Evolutionary conservation across 2,797 vertebrate genomes (phyloP).

Genomic region (Oryzias dopingdopingensis): DNA sequence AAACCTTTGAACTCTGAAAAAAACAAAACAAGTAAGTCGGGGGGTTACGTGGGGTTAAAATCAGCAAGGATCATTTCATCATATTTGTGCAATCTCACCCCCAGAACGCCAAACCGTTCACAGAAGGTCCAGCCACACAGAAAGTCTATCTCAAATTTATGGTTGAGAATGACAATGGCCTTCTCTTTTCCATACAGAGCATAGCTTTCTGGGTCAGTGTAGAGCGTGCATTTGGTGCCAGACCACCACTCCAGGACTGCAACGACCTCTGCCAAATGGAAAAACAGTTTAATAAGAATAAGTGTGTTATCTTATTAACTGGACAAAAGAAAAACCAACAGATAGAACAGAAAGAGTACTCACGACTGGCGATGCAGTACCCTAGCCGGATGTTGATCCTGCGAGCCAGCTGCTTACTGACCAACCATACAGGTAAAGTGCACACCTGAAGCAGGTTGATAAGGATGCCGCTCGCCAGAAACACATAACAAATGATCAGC

Average conservation of each 20-base stretch:
- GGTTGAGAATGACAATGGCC: slow-evolving; percentile 93
- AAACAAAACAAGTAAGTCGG: too few species aligned
- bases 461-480: slow-evolving; percentile 89
- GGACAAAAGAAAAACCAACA: neutral
- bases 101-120: slow-evolving; percentile 91
- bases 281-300: too few species aligned
- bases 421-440: slow-evolving; percentile 86
- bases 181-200: slow-evolving; percentile 87
- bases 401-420: slow-evolving; percentile 89
- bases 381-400: slow-evolving; percentile 89
- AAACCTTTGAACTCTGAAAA: slow-evolving; percentile 90
- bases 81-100: slow-evolving; percentile 79
- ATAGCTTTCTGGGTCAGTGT: slow-evolving; percentile 84
- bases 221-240: slow-evolving; percentile 88
- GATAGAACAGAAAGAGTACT: slow-evolving; percentile 57
- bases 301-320: neutral
- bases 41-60: too few species aligned
- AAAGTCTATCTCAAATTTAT: slow-evolving; percentile 96
- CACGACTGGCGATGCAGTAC: slow-evolving; percentile 93
- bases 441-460: slow-evolving; percentile 89
- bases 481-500: slow-evolving; percentile 91
- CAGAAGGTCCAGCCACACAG: slow-evolving; percentile 95
- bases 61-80: too few species aligned
- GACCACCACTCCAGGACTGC: slow-evolving; percentile 97
- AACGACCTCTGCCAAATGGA: slow-evolving; percentile 84